Evolutionary conservation across 1,140 invertebrate genomes (phyloP).

Genomic region (Bombus superbus): DNA sequence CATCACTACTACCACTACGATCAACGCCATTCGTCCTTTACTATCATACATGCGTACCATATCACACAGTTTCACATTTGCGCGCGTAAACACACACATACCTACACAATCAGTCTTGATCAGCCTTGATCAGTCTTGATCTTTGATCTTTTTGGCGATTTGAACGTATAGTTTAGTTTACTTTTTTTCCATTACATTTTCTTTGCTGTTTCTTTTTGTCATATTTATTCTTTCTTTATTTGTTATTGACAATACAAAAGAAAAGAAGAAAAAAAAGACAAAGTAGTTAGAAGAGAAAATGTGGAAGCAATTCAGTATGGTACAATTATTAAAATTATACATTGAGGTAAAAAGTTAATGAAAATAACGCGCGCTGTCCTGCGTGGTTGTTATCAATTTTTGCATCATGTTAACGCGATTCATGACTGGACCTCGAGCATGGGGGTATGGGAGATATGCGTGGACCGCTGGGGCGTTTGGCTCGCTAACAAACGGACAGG

Average conservation of each 20-base stretch:
- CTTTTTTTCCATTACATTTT: background rate
- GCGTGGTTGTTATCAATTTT: constrained; percentile 51
- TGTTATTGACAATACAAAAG: background rate
- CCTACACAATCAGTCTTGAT: background rate
- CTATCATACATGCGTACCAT: background rate
- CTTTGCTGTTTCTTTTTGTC: background rate
- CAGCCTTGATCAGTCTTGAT: background rate
- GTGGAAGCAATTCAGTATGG: constrained; percentile 58
- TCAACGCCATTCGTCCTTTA: background rate
- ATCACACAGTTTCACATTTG: background rate
- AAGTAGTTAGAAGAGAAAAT: constrained; percentile 66
- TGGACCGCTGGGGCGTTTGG: constrained; percentile 83
- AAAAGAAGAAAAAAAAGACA: constrained; percentile 42
- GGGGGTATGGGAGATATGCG: constrained; percentile 81
- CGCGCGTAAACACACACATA: background rate
- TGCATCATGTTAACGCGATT: constrained; percentile 69
- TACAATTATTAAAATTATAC: constrained; percentile 29
- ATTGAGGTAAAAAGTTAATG: constrained; percentile 8
- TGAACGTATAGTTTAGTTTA: background rate
- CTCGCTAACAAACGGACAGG: constrained; percentile 84
- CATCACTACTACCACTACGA: constrained; percentile 1
- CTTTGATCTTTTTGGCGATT: constrained; percentile 3
- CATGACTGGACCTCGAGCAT: constrained; percentile 80
- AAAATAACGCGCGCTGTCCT: constrained; percentile 42
- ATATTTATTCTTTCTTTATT: background rate